Evolutionary conservation across 2,797 vertebrate genomes (phyloP).

Genomic region (Naso thynnoides): DNA sequence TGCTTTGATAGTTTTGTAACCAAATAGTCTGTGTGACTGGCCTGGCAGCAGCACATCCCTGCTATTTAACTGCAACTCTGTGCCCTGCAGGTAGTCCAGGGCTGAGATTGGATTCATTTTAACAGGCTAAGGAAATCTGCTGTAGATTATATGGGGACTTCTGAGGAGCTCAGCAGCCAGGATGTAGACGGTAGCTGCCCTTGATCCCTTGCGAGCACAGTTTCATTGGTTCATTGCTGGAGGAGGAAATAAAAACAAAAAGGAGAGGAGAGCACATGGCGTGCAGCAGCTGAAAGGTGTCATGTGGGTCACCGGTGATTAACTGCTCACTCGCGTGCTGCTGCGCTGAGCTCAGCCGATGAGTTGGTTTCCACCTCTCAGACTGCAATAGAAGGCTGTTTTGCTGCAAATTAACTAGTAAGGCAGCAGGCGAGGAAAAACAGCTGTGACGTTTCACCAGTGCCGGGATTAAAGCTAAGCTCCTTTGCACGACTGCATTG

Average conservation of each 20-base stretch:
- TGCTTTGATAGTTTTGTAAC: slow-evolving; percentile 40
- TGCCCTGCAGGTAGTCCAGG: slow-evolving; percentile 57
- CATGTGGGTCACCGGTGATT: slow-evolving; percentile 67
- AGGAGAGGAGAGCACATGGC: slow-evolving; percentile 54
- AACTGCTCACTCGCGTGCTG: slow-evolving; percentile 45
- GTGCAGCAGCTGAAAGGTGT: slow-evolving; percentile 60
- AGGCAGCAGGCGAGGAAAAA: slow-evolving; percentile 71
- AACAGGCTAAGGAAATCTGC: slow-evolving; percentile 76
- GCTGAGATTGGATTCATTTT: slow-evolving; percentile 71
- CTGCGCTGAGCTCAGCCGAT: slow-evolving; percentile 44
- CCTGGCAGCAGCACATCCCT: slow-evolving; percentile 46
- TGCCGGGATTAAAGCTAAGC: slow-evolving; percentile 81
- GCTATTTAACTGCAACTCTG: slow-evolving; percentile 66
- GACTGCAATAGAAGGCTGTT: slow-evolving; percentile 62
- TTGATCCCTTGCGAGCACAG: slow-evolving; percentile 71
- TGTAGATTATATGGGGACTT: slow-evolving; percentile 76
- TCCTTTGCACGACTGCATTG: slow-evolving; percentile 72
- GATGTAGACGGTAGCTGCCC: slow-evolving; percentile 62
- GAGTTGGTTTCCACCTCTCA: slow-evolving; percentile 52
- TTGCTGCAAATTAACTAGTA: slow-evolving; percentile 68
- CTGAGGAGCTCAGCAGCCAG: slow-evolving; percentile 71
- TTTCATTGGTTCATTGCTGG: slow-evolving; percentile 56
- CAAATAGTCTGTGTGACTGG: slow-evolving; percentile 40
- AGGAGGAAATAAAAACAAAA: slow-evolving; percentile 74
- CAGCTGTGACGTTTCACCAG: slow-evolving; percentile 76